phyloP scores from a whole-genome alignment of 2,888 invertebrate genomes.

The Eugnorisma glareosa region DNA sequence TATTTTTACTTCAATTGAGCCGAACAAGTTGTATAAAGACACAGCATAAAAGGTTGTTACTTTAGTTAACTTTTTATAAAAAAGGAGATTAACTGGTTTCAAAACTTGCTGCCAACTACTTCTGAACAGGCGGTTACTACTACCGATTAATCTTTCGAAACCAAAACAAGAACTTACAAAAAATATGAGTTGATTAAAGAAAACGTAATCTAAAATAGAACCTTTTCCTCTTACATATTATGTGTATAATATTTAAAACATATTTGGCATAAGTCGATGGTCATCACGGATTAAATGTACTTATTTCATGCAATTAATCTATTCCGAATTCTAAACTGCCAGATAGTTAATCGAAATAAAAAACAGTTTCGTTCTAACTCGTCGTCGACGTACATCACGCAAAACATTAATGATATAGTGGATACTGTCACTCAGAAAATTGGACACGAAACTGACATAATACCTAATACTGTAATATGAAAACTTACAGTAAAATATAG shows the following conservation, averaged over 20 bases:
- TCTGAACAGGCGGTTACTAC: conserved; percentile 21
- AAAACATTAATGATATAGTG: conserved; percentile 39
- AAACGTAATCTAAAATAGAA: neutral
- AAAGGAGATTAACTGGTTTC: conserved; percentile 45
- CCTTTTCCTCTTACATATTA: neutral
- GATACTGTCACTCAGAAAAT: conserved; percentile 41
- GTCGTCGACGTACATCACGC: conserved; percentile 15
- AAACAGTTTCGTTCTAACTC: conserved; percentile 9
- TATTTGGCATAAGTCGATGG: neutral
- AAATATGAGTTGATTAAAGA: neutral
- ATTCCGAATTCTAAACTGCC: neutral
- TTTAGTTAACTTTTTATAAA: conserved; percentile 35
- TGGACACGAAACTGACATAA: conserved; percentile 33
- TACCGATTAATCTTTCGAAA: conserved; percentile 42
- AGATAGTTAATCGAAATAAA: conserved; percentile 13
- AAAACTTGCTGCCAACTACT: conserved; percentile 32
- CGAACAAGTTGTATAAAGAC: conserved; percentile 41
- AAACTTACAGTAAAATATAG: conserved; percentile 29
- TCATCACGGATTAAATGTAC: neutral
- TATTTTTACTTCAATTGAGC: conserved; percentile 36
- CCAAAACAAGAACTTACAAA: conserved; percentile 2
- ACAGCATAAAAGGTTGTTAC: conserved; percentile 35
- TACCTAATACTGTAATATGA: conserved; percentile 27
- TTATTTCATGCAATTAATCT: conserved; percentile 10
- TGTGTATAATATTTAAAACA: neutral